Evolutionary conservation across 2,888 invertebrate species (phyloP).

Genomic region (Harpalus rubripes): DNA sequence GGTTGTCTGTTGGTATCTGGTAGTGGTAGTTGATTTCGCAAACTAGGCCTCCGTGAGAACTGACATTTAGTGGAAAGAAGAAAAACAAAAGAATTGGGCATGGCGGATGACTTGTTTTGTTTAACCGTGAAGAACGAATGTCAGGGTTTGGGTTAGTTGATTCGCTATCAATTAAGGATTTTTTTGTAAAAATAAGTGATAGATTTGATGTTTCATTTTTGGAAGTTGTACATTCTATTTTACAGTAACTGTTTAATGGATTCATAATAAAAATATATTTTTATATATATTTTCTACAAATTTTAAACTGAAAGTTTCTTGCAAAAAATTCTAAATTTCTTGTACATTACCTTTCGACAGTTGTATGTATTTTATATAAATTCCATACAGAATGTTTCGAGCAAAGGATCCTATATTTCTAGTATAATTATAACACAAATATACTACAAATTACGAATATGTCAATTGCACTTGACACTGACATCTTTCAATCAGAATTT

Average conservation of each 20-base stretch:
- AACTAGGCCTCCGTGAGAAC: constrained; percentile 8
- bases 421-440: too few relatives aligned
- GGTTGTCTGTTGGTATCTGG: neutral
- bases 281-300: too few relatives aligned
- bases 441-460: too few relatives aligned
- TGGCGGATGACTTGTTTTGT: neutral
- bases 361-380: too few relatives aligned
- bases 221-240: neutral
- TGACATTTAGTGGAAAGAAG: constrained; percentile 16
- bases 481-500: too few relatives aligned
- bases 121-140: neutral
- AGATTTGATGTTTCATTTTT: too few relatives aligned
- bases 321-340: too few relatives aligned
- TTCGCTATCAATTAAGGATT: neutral
- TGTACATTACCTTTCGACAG: too few relatives aligned
- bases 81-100: neutral
- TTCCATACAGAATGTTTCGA: too few relatives aligned
- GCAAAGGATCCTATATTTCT: too few relatives aligned
- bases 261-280: neutral
- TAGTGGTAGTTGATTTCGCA: neutral
- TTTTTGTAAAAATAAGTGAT: neutral
- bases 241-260: neutral
- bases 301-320: too few relatives aligned
- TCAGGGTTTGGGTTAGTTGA: neutral
- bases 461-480: too few relatives aligned